These are phyloP conservation scores for Musca domestica DNA, from an alignment of 1,140 invertebrate genomes.

Conservation along the genomic window DNA sequence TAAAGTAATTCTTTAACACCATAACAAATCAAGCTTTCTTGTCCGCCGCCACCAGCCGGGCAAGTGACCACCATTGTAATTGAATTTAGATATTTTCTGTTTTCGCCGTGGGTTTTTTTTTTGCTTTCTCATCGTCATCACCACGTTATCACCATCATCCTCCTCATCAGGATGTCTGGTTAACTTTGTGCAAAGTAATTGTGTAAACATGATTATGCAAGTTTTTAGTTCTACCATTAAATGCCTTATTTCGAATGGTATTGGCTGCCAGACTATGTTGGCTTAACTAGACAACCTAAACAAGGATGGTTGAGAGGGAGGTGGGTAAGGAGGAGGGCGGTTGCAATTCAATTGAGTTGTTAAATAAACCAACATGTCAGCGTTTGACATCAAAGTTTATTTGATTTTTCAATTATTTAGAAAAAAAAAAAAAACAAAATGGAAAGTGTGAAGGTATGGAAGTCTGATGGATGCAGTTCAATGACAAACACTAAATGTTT, in stretches of 20 bases:
- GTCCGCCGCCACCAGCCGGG: too few species aligned
- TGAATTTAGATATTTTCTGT: slow-evolving; percentile 10
- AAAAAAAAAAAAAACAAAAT: neutral
- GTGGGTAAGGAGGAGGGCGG: neutral
- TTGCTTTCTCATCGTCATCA: too few species aligned
- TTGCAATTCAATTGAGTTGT: slow-evolving; percentile 15
- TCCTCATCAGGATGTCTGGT: slow-evolving; percentile 1
- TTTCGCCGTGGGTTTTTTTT: neutral
- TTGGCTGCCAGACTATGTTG: too few species aligned
- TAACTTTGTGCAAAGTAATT: slow-evolving; percentile 11
- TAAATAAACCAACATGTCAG: slow-evolving; percentile 19
- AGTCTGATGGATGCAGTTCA: too few species aligned
- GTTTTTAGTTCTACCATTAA: slow-evolving; percentile 6
- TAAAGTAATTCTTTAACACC: too few species aligned
- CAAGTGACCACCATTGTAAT: slow-evolving; percentile 9
- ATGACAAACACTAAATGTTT: too few species aligned
- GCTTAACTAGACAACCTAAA: too few species aligned
- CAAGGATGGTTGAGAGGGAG: neutral
- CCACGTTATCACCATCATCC: too few species aligned
- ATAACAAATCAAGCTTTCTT: too few species aligned
- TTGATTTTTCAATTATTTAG: slow-evolving; percentile 19
- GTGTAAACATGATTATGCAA: slow-evolving; percentile 13
- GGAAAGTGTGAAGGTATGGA: too few species aligned
- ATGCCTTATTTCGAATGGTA: neutral
- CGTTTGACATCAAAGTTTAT: slow-evolving; percentile 20